Evolutionary conservation across 2,888 invertebrate genomes (phyloP), one percentile per base, ranked within the genome.

Genomic region (Troilus luridus): DNA sequence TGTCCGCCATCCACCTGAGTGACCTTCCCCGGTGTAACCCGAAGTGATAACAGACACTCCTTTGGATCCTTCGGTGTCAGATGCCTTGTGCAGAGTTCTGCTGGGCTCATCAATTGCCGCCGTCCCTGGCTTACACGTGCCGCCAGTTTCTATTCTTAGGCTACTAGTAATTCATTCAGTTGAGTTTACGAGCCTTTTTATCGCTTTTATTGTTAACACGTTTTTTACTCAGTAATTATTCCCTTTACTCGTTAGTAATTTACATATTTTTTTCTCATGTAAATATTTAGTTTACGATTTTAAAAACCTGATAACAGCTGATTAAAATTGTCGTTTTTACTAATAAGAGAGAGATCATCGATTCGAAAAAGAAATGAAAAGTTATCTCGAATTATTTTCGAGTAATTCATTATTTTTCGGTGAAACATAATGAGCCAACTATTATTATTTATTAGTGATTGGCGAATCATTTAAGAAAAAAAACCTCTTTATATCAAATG

Each of bases 191-290:
- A 59, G 27, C 41, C 17, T 77, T 77, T 77, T 77, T 77, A 77
- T 77, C 72, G 72, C 72, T 77, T 77, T 77, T 77, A 77, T 77
- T 41, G 72, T 27, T 77, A 41, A 77, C 72, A 77, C 72, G 72
- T 77, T 77, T 41, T 41, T 41, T 41, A 27, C 27, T 77, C 17
- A 77, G 17, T 77, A 77, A 77, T 77, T 77, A 77, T 77, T 41
- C 72, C 12, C 14, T 77, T 77, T 77, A 77, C 72, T 27, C 17
- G 27, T 77, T 77, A 10, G 12, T 41, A 17, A 41, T 77, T 77
- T 41, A 27, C 41, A 77, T 8, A 41, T 41, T 17, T 41, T 41
- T 41, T 77, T 19, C 8, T 24, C 41, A 19, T 77, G 12, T 17
- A 41, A 17, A 41, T 41, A 17, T 77, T 27, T 62, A 5, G 27